Base-by-base conservation (phyloP, 2,797 vertebrate genomes). In the Phoebastria nigripes region DNA sequence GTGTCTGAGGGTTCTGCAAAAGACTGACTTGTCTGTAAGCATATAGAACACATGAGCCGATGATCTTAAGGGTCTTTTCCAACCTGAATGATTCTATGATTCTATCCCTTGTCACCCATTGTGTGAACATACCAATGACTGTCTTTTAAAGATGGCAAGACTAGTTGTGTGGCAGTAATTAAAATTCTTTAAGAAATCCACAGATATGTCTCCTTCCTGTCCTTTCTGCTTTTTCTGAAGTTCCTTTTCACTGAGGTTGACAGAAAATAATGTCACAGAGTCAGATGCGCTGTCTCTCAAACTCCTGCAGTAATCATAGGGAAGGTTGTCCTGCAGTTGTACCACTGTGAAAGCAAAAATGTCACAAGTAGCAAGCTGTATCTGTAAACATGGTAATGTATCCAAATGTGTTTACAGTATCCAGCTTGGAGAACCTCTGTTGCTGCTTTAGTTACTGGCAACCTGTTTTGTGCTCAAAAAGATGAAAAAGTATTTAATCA, bases 1-100 rank as follows among this genome's bases (percentile, higher is more conserved):
- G 11, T 33, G 19, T 28, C 49, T 35, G 35, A 63, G 9, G 11
- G n/a, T 49, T 61, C 56, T 78, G 56, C 49, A 44, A 31, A 62
- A 62, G 39, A n/a, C 42, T 77, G 54, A 20, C 24, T 54, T 1
- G 1, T 29, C 44, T 74, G 6, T 51, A 70, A 42, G 15, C 15
- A 4, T 33, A 5, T 0, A n/a, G 41, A 65, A 72, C 15, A 13
- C 19, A 1, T 28, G 16, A 74, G 7, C 22, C 1, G 1, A 8
- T 80, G 46, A 52, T 41, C 37, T 62, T 82, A 41, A 49, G 52
- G 49, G 42, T 56, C 41, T 89, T 83, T 63, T 55, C 39, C 25
- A 84, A 31, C 66, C 17, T 51, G 18, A 71, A 21, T 15, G 5
- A 42, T 16, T 54, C 67, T 59, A 2, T 66, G 35, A 39, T 20